Evolutionary conservation across 1,140 invertebrate genomes (phyloP), one percentile per base, ranked within the genome.

Genomic region (Penaeus japonicus): DNA sequence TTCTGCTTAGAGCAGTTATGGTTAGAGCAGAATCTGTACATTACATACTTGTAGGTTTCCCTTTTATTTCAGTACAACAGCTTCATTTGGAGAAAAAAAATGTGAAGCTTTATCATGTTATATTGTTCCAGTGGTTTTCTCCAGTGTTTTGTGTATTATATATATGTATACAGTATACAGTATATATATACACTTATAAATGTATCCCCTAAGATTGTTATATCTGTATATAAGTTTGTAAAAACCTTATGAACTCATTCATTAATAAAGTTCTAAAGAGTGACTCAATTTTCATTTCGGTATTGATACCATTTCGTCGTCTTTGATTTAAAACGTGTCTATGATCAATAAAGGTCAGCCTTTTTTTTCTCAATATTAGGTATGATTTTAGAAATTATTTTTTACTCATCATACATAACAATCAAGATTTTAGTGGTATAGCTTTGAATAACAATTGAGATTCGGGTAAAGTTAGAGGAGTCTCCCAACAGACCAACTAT

Each of bases 141-240:
- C 59, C 24, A 39, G 77, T 70, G 32, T 55, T 83, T 32, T 82
- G 53, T 77, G 73, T 77, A 77, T 77, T 17, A 77, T 32, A 39
- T 39, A 24, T 77, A 77, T 77, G 73, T 77, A 77, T 77, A 77
- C 30, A 77, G 39, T n/a, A 32, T 20, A 77, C n/a, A 70, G n/a
- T 32, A 32, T 27, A 20, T 32, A 77, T 20, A 32, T 32, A 24
- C 73, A 77, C 30, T 39, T 77, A 39, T 77, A 77, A 24, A 77
- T 77, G 30, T 77, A 32, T 32, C 39, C n/a, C 73, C 30, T 32
- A 77, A 32, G 30, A 77, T 77, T 77, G 73, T 24, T 77, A 70
- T 18, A 20, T 77, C 73, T 77, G 73, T 77, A 77, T 77, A 77
- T 77, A 77, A 32, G 73, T 77, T 77, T 77, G 73, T 77, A 77